Evolutionary conservation across 2,113 vertebrate species (phyloP), one percentile per base, ranked within the genome.

Genomic region (Oreochromis spilurus): DNA sequence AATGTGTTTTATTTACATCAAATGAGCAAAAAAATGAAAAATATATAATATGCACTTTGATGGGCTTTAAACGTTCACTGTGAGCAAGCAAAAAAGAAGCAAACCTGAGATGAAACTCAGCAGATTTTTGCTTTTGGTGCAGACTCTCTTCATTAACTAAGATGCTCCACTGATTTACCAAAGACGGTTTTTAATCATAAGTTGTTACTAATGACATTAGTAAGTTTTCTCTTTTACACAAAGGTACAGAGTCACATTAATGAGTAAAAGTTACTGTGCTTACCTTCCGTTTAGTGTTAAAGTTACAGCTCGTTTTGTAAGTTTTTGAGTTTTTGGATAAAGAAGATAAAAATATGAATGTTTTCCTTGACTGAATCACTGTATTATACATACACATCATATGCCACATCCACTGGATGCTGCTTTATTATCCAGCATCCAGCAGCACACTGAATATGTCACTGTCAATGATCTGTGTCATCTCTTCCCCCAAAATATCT

Each of bases 181-280:
- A 34, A 82, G 48, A 57, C 6, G 7, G 52, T 58, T 75, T 86
- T 26, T 87, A 36, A 45, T 84, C 16, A 90, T 9, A 48, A 40
- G 29, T 58, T 45, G 1, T 72, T 12, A 14, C 9, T 13, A 26
- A 29, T 31, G 24, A 75, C 70, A 50, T 75, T 50, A 29, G 24
- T 31, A 19, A 29, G 43, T 50, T 75, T 75, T 48, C 70, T 48
- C 43, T 75, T 50, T 75, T 19, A 50, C 3, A 1, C 34, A 31
- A 77, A 77, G 26, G 24, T 77, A 77, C 45, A 50, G 10, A 77
- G 16, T 45, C 16, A 19, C 6, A 75, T 19, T 50, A 77, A 50
- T 50, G 70, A 75, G 9, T 45, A 31, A 4, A 48, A 48, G 17
- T 29, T 13, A 21, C 38, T 45, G 38, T 45, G 67, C 0, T 31